These are phyloP conservation scores for Ophiothrix spiculata DNA, from an alignment of 35 echinoderm and acorn worm species.

Conservation along the genomic window DNA sequence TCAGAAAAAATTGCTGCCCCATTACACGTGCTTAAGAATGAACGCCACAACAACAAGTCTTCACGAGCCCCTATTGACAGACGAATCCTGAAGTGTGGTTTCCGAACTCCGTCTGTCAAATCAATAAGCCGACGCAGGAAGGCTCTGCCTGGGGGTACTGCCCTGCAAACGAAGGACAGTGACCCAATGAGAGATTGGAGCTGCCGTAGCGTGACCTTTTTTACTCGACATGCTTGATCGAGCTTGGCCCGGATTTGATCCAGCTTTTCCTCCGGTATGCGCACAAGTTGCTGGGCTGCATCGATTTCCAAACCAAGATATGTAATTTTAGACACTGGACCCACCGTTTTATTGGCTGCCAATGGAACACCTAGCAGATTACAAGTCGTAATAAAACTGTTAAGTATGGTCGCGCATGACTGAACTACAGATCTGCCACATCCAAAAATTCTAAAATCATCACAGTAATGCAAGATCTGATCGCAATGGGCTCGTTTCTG, in stretches of 20 bases:
- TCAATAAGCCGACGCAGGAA: conserved; percentile 22
- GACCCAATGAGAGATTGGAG: conserved; percentile 17
- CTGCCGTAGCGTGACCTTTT: not conserved
- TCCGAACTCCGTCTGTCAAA: not conserved
- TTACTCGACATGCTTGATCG: not conserved
- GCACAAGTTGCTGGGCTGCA: no score
- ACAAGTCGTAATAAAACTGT: no score
- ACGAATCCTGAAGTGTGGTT: not conserved
- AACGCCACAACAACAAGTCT: conserved; percentile 15
- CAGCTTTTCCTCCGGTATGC: no score
- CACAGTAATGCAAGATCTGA: no score
- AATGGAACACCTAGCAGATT: no score
- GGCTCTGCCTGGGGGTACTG: conserved; percentile 9
- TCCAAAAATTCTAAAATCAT: no score
- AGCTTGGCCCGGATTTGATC: not conserved
- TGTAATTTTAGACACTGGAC: no score
- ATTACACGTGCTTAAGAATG: conserved; percentile 16
- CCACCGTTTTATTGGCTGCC: no score
- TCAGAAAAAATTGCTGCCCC: not conserved
- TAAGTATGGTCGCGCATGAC: no score
- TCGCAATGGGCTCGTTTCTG: no score
- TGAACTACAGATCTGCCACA: no score
- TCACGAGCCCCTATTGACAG: not conserved
- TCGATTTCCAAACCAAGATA: no score
- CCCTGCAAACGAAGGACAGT: conserved; percentile 31